Evolutionary conservation across 2,888 invertebrate species (phyloP).

Genomic region (Capitulum mitella): DNA sequence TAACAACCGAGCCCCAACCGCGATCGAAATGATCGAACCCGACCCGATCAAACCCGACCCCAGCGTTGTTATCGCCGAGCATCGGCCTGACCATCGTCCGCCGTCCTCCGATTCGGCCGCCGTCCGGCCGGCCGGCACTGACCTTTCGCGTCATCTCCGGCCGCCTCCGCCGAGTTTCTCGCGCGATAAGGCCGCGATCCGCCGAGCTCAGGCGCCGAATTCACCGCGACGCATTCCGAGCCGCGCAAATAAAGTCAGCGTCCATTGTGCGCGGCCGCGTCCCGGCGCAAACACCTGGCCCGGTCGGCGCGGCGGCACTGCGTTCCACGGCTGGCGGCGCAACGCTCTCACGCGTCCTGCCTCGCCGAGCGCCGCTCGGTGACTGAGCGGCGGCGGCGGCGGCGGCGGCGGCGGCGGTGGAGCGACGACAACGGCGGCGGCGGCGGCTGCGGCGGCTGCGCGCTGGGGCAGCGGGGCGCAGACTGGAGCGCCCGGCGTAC

Average conservation of each 20-base stretch:
- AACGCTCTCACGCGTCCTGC: neutral
- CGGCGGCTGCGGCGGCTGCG: too few species aligned
- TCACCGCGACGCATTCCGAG: neutral
- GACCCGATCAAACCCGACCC: neutral
- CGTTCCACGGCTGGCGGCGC: neutral
- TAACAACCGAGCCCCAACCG: neutral
- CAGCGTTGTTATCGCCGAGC: neutral
- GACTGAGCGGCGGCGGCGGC: neutral
- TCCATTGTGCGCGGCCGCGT: neutral
- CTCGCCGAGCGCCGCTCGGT: neutral
- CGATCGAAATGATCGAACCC: neutral
- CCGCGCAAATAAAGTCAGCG: conserved; percentile 4
- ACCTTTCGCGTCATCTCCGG: neutral
- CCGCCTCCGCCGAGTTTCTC: neutral
- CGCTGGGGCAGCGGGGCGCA: too few species aligned
- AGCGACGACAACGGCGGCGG: neutral
- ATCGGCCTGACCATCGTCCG: neutral
- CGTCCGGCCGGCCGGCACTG: neutral
- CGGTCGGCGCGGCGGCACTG: neutral
- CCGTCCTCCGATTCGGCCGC: too few species aligned
- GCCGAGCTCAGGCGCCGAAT: neutral
- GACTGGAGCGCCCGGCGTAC: too few species aligned
- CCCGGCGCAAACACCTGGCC: neutral
- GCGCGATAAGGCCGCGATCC: neutral
- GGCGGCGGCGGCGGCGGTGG: neutral